phyloP scores from a whole-genome alignment of 2,113 vertebrate genomes.

The Phocoena sinus region DNA sequence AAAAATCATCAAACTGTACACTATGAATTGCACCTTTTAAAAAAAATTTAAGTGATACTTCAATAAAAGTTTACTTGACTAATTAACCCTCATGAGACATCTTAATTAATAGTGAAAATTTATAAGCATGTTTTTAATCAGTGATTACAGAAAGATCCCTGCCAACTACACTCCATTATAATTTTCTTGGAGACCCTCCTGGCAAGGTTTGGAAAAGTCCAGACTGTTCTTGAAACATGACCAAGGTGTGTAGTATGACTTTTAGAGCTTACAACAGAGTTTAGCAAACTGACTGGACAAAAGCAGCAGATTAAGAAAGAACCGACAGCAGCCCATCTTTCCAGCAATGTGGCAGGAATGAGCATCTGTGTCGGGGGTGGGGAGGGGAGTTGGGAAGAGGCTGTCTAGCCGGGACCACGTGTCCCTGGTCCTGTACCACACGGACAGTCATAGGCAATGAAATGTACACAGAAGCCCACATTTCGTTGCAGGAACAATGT shows the following conservation, averaged over 20 bases:
- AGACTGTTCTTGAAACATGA: neutral
- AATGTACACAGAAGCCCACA: neutral
- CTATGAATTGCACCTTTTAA: neutral
- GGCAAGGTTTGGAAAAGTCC: neutral
- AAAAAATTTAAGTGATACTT: neutral
- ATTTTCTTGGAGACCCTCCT: neutral
- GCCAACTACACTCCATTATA: neutral
- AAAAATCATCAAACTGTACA: neutral
- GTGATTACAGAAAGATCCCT: neutral
- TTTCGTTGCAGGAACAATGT: neutral
- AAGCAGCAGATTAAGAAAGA: neutral
- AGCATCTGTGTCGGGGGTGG: neutral
- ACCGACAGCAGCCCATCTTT: too few species aligned
- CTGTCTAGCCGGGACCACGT: neutral
- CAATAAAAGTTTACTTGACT: neutral
- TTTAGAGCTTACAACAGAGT: neutral
- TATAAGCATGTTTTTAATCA: neutral
- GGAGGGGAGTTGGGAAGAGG: too few species aligned
- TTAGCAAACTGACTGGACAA: neutral
- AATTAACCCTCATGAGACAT: neutral
- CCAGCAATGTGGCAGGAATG: too few species aligned
- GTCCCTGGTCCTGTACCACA: neutral
- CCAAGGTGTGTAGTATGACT: too few species aligned
- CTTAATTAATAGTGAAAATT: neutral
- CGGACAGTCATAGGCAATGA: neutral